Conservation (phyloP, 2,113 vertebrate genomes). For the Platysternon megacephalum region DNA sequence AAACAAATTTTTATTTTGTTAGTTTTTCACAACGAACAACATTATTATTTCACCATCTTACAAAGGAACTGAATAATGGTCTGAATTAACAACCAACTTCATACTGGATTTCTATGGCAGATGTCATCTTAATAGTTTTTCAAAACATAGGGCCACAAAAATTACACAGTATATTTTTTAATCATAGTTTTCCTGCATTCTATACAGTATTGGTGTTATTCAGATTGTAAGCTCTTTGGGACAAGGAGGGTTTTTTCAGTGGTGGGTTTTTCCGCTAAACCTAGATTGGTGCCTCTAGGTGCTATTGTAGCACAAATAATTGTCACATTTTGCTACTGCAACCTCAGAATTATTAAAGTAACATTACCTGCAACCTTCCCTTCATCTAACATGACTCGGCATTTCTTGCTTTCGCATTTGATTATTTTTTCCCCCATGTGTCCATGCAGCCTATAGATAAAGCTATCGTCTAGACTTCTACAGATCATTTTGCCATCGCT, state of each 20-base stretch:
- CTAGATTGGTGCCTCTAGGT: neutral
- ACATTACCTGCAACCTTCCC: neutral
- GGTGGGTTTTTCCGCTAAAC: neutral
- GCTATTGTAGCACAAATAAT: neutral
- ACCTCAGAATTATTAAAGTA: neutral
- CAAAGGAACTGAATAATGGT: neutral
- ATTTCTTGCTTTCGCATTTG: neutral
- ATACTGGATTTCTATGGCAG: neutral
- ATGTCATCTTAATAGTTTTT: neutral
- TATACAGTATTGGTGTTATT: neutral
- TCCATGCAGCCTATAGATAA: neutral
- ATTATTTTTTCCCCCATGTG: neutral
- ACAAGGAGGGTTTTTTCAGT: neutral
- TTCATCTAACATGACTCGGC: neutral
- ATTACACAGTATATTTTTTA: neutral
- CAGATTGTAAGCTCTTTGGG: neutral
- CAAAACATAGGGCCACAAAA: neutral
- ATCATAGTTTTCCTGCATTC: neutral
- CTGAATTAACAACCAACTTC: neutral
- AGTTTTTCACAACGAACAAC: neutral
- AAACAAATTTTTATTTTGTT: constrained; percentile 43
- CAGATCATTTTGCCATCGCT: neutral
- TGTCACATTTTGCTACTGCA: neutral
- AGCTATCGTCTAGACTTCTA: neutral
- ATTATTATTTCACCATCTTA: neutral